These are phyloP conservation scores for Nemapogon koenigi DNA, from an alignment of 2,888 invertebrate species.

Conservation along the genomic window DNA sequence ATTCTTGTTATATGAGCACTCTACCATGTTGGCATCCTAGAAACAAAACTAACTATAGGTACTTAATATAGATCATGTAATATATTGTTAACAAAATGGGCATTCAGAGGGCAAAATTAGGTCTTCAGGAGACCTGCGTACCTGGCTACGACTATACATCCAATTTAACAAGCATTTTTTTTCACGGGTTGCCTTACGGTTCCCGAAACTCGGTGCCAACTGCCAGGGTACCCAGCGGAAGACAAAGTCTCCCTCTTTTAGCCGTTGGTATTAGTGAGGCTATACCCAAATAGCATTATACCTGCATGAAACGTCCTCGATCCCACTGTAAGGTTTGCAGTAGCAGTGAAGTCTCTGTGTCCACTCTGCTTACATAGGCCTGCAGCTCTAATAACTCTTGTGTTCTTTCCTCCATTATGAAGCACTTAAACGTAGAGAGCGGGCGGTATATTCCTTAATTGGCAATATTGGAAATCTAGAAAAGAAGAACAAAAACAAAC, in stretches of 20 bases:
- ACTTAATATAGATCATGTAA: too few relatives aligned
- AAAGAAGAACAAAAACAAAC: neutral
- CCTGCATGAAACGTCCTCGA: constrained; percentile 32
- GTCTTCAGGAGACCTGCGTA: too few relatives aligned
- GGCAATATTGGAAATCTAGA: neutral
- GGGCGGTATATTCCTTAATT: too few relatives aligned
- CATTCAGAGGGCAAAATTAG: too few relatives aligned
- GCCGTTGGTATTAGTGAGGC: too few relatives aligned
- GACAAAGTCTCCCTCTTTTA: too few relatives aligned
- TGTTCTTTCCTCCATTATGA: constrained; percentile 30
- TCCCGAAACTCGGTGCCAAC: neutral
- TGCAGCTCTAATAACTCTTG: constrained; percentile 29
- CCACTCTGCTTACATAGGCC: constrained; percentile 27
- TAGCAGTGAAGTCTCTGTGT: constrained; percentile 40
- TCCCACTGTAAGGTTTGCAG: constrained; percentile 50
- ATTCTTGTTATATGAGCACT: constrained; percentile 30
- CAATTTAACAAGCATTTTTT: too few relatives aligned
- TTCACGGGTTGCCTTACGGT: too few relatives aligned
- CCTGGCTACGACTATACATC: too few relatives aligned
- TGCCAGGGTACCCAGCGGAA: neutral
- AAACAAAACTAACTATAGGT: constrained; percentile 18
- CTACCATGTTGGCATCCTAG: constrained; percentile 24
- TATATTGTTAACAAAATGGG: too few relatives aligned
- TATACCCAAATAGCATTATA: constrained; percentile 16
- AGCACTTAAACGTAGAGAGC: too few relatives aligned